Evolutionary conservation across 2,113 vertebrate species (phyloP), one percentile per base, ranked within the genome.

Genomic region (Nothobranchius kuhntae): DNA sequence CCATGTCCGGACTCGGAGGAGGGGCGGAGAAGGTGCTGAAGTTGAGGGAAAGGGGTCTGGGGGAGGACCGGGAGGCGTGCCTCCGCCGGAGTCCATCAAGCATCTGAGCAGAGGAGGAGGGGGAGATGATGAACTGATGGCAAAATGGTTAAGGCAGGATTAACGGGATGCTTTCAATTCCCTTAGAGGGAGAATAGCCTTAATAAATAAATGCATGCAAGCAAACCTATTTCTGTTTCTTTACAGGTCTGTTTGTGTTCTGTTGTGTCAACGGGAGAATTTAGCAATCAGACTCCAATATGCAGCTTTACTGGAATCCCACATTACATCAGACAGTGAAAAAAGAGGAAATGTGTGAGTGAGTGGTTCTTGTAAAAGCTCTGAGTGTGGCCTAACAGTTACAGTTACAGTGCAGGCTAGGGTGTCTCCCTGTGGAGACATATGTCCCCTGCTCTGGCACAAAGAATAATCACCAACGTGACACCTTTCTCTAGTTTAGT

Each of bases 1-100:
- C 92, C 90, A 92, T 81, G 78, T 92, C 91, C 1, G 91, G 87
- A 78, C 90, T 91, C 12, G 87, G 86, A 50, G 92, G 92, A 65
- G 92, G 83, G 50, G 88, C 82, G 0, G 91, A 91, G 82, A 93
- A 91, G 80, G 87, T 90, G 76, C 86, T 91, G 87, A 93, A 91
- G 86, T 91, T 92, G 84, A 93, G 91, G 12, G 92, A 91, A 76
- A 91, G 78, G 66, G 91, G 89, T 57, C 91, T 82, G 61, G 89
- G 78, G 71, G 86, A 84, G 53, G 90, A 78, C 80, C 89, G 77
- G 70, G 90, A 90, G 86, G 73, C 83, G 13, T 92, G 91, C 78
- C 87, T 87, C 81, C 89, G 62, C 65, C 87, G 73, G 46, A 92
- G 87, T 81, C 91, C 92, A 51, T 93, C 92, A 58, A 92, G 92